Evolutionary conservation across 1,140 invertebrate species (phyloP).

Genomic region (Vanessa tameamea): DNA sequence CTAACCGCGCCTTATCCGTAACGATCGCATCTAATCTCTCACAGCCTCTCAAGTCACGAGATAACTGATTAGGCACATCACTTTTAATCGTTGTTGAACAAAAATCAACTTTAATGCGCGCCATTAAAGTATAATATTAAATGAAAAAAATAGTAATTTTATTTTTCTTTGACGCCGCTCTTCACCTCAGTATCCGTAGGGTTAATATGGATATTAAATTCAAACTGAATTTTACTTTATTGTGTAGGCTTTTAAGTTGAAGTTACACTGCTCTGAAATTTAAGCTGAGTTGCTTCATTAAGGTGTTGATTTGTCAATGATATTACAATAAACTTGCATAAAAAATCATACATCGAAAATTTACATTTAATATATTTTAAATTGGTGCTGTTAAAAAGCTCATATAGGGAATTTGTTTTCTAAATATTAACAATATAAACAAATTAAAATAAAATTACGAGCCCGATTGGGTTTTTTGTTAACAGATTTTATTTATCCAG

Average conservation of each 20-base stretch:
- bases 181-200: slow-evolving; percentile 6
- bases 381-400: no score
- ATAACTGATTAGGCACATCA: slow-evolving; percentile 11
- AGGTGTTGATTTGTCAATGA: background rate
- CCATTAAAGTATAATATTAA: background rate
- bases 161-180: slow-evolving; percentile 1
- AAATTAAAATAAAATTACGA: no score
- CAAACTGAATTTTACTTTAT: background rate
- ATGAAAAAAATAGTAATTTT: background rate
- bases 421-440: no score
- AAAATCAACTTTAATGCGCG: background rate
- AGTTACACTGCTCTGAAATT: background rate
- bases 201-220: slow-evolving; percentile 1
- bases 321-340: no score
- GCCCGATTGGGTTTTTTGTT: no score
- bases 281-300: no score
- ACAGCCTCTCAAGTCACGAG: background rate
- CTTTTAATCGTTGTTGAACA: background rate
- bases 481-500: no score
- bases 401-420: no score
- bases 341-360: no score
- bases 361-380: no score
- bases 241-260: background rate
- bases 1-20: background rate
- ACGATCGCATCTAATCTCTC: slow-evolving; percentile 5